Evolutionary conservation across 1,140 invertebrate genomes (phyloP).

Genomic region (Plodia interpunctella): DNA sequence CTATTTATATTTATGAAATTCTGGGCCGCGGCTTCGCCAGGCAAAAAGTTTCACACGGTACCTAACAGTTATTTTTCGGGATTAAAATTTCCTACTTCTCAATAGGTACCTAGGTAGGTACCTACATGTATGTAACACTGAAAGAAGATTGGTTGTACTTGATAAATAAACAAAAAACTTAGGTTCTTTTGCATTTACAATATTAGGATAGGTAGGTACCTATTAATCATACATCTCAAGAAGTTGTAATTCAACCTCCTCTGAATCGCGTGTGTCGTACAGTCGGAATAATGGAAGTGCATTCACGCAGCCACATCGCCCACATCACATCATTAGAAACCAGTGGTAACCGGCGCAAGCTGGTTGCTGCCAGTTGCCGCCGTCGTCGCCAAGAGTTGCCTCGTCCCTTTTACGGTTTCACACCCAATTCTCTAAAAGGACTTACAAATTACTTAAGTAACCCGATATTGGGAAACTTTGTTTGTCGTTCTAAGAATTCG

Average conservation of each 20-base stretch:
- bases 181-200: too few relatives aligned
- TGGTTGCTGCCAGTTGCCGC: constrained; percentile 24
- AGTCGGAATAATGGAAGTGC: constrained; percentile 47
- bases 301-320: constrained; percentile 27
- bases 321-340: too few relatives aligned
- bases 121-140: too few relatives aligned
- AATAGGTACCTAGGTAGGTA: too few relatives aligned
- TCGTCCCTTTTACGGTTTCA: constrained; percentile 37
- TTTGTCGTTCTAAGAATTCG: not conserved
- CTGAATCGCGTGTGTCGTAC: constrained; percentile 15
- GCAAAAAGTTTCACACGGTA: too few relatives aligned
- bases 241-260: constrained; percentile 1
- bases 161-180: too few relatives aligned
- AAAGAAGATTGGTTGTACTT: too few relatives aligned
- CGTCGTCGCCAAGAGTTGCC: constrained; percentile 25
- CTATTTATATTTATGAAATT: too few relatives aligned
- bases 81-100: too few relatives aligned
- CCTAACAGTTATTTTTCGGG: too few relatives aligned
- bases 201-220: too few relatives aligned
- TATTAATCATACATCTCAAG: not conserved
- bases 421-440: constrained; percentile 35
- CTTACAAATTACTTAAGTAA: constrained; percentile 35
- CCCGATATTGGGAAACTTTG: not conserved
- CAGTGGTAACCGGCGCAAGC: constrained; percentile 29
- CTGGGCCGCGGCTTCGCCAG: too few relatives aligned